phyloP scores from a whole-genome alignment of 1,140 invertebrate genomes.

The Tetragonula clypearis region DNA sequence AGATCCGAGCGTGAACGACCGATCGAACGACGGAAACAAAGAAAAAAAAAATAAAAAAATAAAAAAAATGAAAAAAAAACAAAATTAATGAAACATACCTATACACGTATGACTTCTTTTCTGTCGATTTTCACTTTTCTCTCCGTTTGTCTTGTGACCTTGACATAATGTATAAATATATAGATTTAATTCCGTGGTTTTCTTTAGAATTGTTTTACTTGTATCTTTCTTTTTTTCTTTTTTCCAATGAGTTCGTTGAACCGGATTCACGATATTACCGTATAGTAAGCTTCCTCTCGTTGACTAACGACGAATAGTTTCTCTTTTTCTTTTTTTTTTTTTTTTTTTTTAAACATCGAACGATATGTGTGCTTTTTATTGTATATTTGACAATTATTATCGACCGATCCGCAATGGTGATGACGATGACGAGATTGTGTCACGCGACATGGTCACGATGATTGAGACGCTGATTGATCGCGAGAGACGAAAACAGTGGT shows the following conservation, averaged over 20 bases:
- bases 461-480: conserved; percentile 21
- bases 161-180: not conserved
- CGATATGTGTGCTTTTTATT: conserved; percentile 65
- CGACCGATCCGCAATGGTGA: conserved; percentile 50
- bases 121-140: not conserved
- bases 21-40: not conserved
- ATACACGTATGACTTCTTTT: not conserved
- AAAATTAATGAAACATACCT: not conserved
- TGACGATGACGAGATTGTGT: conserved; percentile 58
- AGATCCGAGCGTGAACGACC: conserved; percentile 3
- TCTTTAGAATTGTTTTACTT: not conserved
- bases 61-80: not conserved
- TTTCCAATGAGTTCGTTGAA: not conserved
- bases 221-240: not conserved
- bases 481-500: conserved; percentile 43
- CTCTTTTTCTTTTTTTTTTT: too few species aligned
- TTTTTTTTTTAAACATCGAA: conserved; percentile 54
- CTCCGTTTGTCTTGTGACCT: conserved; percentile 7
- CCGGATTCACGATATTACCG: not conserved
- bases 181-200: not conserved
- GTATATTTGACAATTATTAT: conserved; percentile 31
- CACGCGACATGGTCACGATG: conserved; percentile 6
- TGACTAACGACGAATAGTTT: conserved; percentile 66
- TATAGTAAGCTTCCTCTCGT: not conserved
- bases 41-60: not conserved